phyloP scores from a whole-genome alignment of 2,797 vertebrate species.

The Scyliorhinus canicula region DNA sequence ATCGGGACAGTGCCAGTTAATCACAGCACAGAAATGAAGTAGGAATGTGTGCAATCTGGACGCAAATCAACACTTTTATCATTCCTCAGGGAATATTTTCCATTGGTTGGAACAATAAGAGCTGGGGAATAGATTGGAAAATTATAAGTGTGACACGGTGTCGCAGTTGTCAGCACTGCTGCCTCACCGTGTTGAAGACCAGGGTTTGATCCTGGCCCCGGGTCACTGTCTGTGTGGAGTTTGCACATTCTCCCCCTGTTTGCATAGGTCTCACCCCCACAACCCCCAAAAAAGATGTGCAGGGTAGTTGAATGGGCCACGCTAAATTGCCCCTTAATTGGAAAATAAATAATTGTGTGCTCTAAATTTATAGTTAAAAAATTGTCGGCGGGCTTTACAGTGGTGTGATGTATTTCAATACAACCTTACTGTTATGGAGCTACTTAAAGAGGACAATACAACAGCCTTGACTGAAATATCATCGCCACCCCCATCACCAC shows the following conservation, averaged over 20 bases:
- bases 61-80: not conserved
- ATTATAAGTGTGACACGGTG: no score
- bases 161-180: no score
- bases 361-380: no score
- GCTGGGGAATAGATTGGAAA: not conserved
- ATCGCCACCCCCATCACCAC: not conserved
- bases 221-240: no score
- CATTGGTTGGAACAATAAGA: not conserved
- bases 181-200: no score
- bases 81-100: not conserved
- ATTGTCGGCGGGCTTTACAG: not conserved
- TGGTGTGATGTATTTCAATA: not conserved
- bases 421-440: not conserved
- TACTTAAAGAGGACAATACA: slow-evolving; percentile 32
- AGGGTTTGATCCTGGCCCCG: no score
- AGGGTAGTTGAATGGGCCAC: no score
- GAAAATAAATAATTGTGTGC: no score
- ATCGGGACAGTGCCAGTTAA: not conserved
- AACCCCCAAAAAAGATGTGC: no score
- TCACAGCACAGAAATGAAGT: not conserved
- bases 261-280: no score
- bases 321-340: no score
- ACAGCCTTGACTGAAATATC: not conserved
- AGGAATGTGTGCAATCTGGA: not conserved
- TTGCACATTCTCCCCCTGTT: no score